A percentile compares a stretch with the other conserved stretches of the same genome.
phyloP scores from a whole-genome alignment of 2,888 invertebrate genomes.

The Drosophila mimetica region DNA sequence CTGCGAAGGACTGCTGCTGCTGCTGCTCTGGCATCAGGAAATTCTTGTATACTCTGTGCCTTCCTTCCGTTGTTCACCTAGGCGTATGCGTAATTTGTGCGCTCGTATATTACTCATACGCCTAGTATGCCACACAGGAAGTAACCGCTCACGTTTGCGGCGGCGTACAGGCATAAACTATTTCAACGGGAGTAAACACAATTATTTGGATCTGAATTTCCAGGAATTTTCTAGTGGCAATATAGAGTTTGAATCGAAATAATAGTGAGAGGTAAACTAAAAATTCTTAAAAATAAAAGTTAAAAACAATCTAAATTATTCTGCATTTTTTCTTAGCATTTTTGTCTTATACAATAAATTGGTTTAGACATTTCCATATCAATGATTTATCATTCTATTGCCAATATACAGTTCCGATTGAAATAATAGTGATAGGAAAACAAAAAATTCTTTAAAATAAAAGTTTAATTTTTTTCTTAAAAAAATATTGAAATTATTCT shows the following conservation, averaged over 20 bases:
- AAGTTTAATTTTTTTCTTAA: no score
- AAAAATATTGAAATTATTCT: no score
- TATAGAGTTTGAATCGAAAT: neutral
- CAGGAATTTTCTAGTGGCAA: neutral
- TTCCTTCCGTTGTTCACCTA: slow-evolving; percentile 5
- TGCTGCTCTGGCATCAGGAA: neutral
- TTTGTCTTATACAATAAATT: neutral
- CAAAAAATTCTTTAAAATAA: no score
- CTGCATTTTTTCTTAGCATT: no score
- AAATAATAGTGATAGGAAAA: no score
- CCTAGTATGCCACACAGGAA: slow-evolving; percentile 36
- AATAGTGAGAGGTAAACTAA: neutral
- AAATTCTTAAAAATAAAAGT: neutral
- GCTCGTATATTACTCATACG: slow-evolving; percentile 49
- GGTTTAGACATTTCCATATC: slow-evolving; percentile 5
- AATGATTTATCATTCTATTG: slow-evolving; percentile 17
- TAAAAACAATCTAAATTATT: no score
- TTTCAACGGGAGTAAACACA: neutral
- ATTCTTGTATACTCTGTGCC: neutral
- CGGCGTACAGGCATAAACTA: neutral
- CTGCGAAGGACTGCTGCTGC: neutral
- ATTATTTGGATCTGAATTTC: neutral
- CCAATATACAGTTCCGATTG: no score
- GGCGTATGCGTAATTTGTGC: slow-evolving; percentile 53
- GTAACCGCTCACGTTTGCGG: slow-evolving; percentile 8